Conservation (phyloP, 2,113 vertebrate genomes). For the Mastomys coucha region DNA sequence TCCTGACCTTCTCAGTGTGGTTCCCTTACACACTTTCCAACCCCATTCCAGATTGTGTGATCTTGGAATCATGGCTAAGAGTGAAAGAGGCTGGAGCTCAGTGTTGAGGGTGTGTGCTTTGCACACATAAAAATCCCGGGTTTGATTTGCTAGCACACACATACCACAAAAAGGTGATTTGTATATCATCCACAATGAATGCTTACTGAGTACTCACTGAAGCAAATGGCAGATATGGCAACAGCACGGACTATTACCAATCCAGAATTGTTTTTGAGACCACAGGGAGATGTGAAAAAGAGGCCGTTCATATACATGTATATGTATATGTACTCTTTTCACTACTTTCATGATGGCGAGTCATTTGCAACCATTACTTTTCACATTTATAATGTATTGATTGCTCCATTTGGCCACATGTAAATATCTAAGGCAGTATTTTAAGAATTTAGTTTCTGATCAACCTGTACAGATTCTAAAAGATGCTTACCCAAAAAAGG, state of each 20-base stretch:
- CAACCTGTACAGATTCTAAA: slow-evolving; percentile 28
- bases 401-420: background rate
- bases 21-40: background rate
- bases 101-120: background rate
- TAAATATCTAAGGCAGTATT: slow-evolving; percentile 11
- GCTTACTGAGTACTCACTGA: background rate
- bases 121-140: background rate
- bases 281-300: background rate
- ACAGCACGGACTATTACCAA: background rate
- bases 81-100: background rate
- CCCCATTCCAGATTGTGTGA: slow-evolving; percentile 14
- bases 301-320: background rate
- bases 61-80: background rate
- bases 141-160: background rate
- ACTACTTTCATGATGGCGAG: slow-evolving; percentile 20
- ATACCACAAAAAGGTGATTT: background rate
- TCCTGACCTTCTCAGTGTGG: background rate
- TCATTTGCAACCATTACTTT: slow-evolving; percentile 30
- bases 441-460: slow-evolving; percentile 25
- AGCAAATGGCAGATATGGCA: slow-evolving; percentile 11
- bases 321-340: background rate
- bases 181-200: background rate
- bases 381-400: slow-evolving; percentile 14
- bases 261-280: slow-evolving; percentile 44
- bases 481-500: background rate